Evolutionary conservation across 1,140 invertebrate genomes (phyloP).

Genomic region (Pachyrhynchus sulphureomaculatus): DNA sequence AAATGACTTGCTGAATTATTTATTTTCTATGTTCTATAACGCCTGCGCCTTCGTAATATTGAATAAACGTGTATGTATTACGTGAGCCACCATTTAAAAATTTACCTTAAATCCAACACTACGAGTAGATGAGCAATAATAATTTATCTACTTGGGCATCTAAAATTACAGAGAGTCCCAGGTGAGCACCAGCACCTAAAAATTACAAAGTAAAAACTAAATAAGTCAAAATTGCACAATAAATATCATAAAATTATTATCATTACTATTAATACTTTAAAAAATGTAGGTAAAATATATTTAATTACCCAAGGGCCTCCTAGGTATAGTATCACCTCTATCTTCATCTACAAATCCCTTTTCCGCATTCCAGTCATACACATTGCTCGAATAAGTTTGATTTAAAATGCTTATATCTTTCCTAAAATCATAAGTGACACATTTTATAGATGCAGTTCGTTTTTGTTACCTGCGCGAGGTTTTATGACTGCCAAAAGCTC

Average conservation of each 20-base stretch:
- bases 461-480: too few species aligned
- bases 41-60: too few species aligned
- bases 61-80: too few species aligned
- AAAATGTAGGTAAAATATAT: too few species aligned
- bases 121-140: slow-evolving; percentile 75
- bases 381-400: slow-evolving; percentile 62
- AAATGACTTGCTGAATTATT: too few species aligned
- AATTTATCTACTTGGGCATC: slow-evolving; percentile 70
- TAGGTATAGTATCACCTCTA: slow-evolving; percentile 28
- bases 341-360: slow-evolving; percentile 61
- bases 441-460: too few species aligned
- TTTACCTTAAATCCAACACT: slow-evolving; percentile 77
- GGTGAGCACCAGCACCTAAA: slow-evolving; percentile 64
- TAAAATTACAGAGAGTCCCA: slow-evolving; percentile 69
- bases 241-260: too few species aligned
- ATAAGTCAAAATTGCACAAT: too few species aligned
- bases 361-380: slow-evolving; percentile 75
- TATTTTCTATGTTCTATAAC: background rate
- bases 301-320: slow-evolving; percentile 39
- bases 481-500: too few species aligned
- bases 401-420: slow-evolving; percentile 64
- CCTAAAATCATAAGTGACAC: too few species aligned
- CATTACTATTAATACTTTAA: too few species aligned
- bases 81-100: background rate
- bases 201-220: too few species aligned